A percentile compares a stretch with the other conserved stretches of the same genome.
Evolutionary conservation across 2,888 invertebrate species (phyloP).

Genomic region (Orthosia gracilis): DNA sequence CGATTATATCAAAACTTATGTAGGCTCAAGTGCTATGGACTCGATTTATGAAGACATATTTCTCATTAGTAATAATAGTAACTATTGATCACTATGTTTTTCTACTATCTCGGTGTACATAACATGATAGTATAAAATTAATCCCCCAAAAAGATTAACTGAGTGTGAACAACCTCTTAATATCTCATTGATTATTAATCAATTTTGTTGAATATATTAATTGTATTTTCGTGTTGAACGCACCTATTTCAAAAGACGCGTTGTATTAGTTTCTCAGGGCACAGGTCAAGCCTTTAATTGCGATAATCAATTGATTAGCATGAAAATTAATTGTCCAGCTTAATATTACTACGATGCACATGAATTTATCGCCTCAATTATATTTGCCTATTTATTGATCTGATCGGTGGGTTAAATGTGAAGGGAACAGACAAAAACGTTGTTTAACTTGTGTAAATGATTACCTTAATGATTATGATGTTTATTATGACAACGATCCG

Average conservation of each 20-base stretch:
- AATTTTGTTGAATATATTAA: conserved; percentile 60
- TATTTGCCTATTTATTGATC: conserved; percentile 59
- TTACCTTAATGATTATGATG: conserved; percentile 44
- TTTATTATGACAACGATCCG: conserved; percentile 49
- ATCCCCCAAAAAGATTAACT: conserved; percentile 51
- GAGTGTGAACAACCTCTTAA: conserved; percentile 56
- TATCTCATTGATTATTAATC: conserved; percentile 53
- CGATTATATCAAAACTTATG: conserved; percentile 40
- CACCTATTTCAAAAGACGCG: conserved; percentile 64
- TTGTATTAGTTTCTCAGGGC: conserved; percentile 69
- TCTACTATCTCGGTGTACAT: background rate
- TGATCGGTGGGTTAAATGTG: conserved; percentile 67
- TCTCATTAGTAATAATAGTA: conserved; percentile 26
- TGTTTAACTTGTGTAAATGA: conserved; percentile 47
- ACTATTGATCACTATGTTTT: conserved; percentile 32
- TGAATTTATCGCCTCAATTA: conserved; percentile 76
- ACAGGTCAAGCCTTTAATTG: conserved; percentile 80
- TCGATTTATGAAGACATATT: conserved; percentile 51
- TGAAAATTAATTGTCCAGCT: conserved; percentile 79
- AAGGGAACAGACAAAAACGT: conserved; percentile 65
- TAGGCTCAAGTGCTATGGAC: conserved; percentile 38
- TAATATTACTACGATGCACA: conserved; percentile 63
- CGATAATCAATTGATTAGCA: conserved; percentile 83
- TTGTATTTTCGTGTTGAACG: conserved; percentile 59
- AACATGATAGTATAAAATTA: conserved; percentile 30